Evolutionary conservation across 37 sponge, comb jelly and placozoan genomes (phyloP).

Genomic region (Beroe ovata): DNA sequence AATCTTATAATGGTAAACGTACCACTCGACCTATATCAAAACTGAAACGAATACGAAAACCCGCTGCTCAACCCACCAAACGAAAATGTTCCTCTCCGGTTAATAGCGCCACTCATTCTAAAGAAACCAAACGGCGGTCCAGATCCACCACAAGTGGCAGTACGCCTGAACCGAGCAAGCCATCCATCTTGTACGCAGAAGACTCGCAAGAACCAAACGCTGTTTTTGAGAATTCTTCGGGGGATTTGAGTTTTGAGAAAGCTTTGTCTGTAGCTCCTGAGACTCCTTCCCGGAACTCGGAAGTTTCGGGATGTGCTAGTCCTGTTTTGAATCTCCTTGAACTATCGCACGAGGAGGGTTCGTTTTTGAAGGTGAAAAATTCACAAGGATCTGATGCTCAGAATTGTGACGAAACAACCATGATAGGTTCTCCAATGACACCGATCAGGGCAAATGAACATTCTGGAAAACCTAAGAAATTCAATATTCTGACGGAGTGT

Average conservation of each 20-base stretch:
- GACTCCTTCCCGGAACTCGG: not conserved
- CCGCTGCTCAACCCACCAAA: not conserved
- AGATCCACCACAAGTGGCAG: not conserved
- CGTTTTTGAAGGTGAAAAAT: too few relatives aligned
- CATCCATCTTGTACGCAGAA: not conserved
- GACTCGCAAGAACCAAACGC: not conserved
- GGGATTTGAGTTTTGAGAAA: constrained; percentile 1
- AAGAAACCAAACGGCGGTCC: not conserved
- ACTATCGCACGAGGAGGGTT: not conserved
- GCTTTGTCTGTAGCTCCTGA: not conserved
- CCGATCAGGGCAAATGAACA: not conserved
- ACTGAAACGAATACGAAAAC: not conserved
- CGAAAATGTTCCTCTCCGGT: not conserved
- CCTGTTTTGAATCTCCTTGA: not conserved
- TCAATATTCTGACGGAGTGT: constrained; percentile 19
- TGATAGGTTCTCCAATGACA: not conserved
- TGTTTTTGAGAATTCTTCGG: not conserved
- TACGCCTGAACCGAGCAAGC: not conserved
- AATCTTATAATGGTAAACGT: not conserved
- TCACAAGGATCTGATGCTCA: not conserved
- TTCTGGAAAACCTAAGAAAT: not conserved
- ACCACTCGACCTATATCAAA: not conserved
- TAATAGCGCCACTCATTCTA: not conserved
- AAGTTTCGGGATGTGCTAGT: not conserved
- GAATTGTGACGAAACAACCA: not conserved